These are phyloP conservation scores for Amia ocellicauda DNA, from an alignment of 2,113 vertebrate species.

Conservation along the genomic window DNA sequence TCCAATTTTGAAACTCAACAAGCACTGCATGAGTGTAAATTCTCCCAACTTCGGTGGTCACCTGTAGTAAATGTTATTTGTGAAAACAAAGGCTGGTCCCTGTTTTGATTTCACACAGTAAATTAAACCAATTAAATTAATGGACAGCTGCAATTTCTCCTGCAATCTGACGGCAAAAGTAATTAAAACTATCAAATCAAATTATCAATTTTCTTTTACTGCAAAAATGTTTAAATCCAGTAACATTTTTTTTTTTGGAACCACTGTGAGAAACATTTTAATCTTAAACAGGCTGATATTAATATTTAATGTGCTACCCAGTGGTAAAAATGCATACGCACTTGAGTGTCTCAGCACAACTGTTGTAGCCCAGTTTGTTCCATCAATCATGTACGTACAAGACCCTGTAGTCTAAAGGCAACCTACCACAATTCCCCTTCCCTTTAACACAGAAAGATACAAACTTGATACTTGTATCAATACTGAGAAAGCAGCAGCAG, in stretches of 20 bases:
- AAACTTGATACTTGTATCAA: too few relatives aligned
- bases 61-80: not conserved
- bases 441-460: not conserved
- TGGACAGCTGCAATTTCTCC: not conserved
- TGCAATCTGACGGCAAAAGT: constrained; percentile 16
- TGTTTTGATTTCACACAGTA: constrained; percentile 13
- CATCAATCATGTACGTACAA: not conserved
- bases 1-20: too few relatives aligned
- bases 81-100: not conserved
- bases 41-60: too few relatives aligned
- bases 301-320: not conserved
- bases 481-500: not conserved
- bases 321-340: not conserved
- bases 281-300: not conserved
- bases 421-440: not conserved
- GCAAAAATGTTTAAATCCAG: not conserved
- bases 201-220: not conserved
- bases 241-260: not conserved
- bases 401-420: not conserved
- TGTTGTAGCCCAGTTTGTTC: not conserved
- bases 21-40: too few relatives aligned
- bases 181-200: constrained; percentile 25
- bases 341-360: not conserved
- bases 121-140: constrained; percentile 14
- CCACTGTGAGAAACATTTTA: not conserved